phyloP scores from a whole-genome alignment of 1,140 invertebrate species.

The Nomia melanderi region DNA sequence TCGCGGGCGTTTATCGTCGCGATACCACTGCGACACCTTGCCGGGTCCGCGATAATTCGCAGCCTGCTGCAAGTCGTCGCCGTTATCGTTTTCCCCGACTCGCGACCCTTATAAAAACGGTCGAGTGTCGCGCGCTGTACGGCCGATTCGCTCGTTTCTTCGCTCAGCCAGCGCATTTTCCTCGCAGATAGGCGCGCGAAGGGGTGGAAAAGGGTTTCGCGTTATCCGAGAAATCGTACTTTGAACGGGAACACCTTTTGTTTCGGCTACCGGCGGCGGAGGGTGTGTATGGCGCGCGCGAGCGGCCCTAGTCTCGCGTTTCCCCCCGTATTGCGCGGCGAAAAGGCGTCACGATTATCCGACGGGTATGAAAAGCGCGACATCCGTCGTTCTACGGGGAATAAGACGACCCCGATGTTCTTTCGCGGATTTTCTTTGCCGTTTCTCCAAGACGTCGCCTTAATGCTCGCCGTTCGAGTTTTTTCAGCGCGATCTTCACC shows the following conservation, averaged over 20 bases:
- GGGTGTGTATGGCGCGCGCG: not conserved
- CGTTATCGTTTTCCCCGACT: not conserved
- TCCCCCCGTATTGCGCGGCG: not conserved
- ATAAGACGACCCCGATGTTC: constrained; percentile 35
- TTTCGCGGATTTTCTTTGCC: constrained; percentile 18
- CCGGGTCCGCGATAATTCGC: not conserved
- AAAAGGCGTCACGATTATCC: constrained; percentile 33
- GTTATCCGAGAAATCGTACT: constrained; percentile 2
- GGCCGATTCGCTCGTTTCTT: not conserved
- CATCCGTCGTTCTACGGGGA: constrained; percentile 7
- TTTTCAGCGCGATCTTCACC: no score
- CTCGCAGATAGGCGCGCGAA: not conserved
- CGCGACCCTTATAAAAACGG: not conserved
- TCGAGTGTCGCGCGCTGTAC: not conserved
- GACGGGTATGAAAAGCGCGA: constrained; percentile 20
- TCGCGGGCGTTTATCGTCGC: not conserved
- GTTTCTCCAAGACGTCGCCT: constrained; percentile 1
- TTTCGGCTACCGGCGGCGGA: not conserved
- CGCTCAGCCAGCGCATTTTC: not conserved
- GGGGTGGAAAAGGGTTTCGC: not conserved
- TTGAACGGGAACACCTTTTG: not conserved
- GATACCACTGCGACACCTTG: not conserved
- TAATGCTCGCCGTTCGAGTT: not conserved
- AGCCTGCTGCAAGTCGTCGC: not conserved
- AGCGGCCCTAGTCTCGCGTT: not conserved